Evolutionary conservation across 2,888 invertebrate species (phyloP).

Genomic region (Linyphia triangularis): DNA sequence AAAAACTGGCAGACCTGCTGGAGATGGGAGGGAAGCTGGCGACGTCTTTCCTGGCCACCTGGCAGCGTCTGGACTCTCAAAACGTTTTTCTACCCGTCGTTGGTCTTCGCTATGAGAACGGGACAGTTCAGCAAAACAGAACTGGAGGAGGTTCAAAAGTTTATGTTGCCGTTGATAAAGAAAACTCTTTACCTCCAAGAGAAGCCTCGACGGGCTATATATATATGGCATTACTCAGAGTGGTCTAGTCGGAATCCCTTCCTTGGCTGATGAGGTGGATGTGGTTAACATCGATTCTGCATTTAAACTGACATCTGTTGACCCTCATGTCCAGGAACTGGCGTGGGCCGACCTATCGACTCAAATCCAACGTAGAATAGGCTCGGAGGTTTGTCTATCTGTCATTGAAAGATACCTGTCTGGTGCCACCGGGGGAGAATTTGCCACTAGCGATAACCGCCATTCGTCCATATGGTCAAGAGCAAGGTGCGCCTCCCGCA

Average conservation of each 20-base stretch:
- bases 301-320: not conserved
- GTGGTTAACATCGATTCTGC: not conserved
- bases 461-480: not conserved
- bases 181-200: not conserved
- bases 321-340: not conserved
- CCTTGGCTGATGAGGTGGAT: not conserved
- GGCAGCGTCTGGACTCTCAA: not conserved
- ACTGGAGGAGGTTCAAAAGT: not conserved
- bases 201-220: not conserved
- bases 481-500: not conserved
- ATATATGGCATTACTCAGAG: not conserved
- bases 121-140: not conserved
- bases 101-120: not conserved
- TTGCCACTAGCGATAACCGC: not conserved
- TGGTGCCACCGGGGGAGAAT: not conserved
- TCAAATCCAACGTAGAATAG: not conserved
- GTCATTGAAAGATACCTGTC: not conserved
- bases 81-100: not conserved
- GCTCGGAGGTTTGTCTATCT: not conserved
- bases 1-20: rapidly evolving
- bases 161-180: not conserved
- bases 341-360: not conserved
- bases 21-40: not conserved
- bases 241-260: not conserved
- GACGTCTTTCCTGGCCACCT: not conserved